Conservation (phyloP, 2,113 vertebrate species). For the Silurus glanis region DNA sequence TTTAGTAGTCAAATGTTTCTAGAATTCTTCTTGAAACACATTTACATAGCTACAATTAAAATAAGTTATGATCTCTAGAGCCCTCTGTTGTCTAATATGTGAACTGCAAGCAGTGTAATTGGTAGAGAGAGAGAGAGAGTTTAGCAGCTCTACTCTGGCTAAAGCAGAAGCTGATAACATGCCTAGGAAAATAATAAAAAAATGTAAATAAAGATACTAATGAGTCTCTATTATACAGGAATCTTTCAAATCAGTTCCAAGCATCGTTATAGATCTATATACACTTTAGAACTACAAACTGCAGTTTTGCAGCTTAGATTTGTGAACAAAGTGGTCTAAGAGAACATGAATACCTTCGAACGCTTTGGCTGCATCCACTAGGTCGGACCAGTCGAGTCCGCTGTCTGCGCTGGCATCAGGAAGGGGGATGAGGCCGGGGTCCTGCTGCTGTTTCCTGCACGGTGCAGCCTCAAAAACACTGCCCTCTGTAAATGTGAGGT, state of each 20-base stretch:
- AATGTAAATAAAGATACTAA: not conserved
- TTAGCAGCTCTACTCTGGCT: not conserved
- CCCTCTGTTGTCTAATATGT: not conserved
- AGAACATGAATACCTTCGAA: slow-evolving; percentile 80
- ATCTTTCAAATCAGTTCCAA: not conserved
- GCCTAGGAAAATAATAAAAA: not conserved
- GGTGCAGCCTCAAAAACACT: slow-evolving; percentile 86
- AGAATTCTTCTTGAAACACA: not conserved
- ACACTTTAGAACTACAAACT: not conserved
- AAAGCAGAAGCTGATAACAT: not conserved
- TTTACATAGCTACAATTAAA: not conserved
- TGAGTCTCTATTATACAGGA: too few relatives aligned
- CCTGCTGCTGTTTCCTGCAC: slow-evolving; percentile 82
- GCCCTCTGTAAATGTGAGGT: slow-evolving; percentile 94
- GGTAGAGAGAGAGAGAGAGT: not conserved
- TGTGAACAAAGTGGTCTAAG: not conserved
- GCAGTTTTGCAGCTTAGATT: not conserved
- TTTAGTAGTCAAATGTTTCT: not conserved
- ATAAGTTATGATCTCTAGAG: not conserved
- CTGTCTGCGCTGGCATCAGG: slow-evolving; percentile 81
- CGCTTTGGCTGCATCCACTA: slow-evolving; percentile 95
- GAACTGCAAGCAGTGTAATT: not conserved
- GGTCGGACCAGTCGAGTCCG: slow-evolving; percentile 90
- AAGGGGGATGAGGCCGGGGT: slow-evolving; percentile 92
- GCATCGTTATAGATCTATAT: not conserved